Percentiles rank a stretch among this genome's conserved stretches.
Evolutionary conservation across 2,797 vertebrate species (phyloP).

Genomic region (Holocentrus rufus): DNA sequence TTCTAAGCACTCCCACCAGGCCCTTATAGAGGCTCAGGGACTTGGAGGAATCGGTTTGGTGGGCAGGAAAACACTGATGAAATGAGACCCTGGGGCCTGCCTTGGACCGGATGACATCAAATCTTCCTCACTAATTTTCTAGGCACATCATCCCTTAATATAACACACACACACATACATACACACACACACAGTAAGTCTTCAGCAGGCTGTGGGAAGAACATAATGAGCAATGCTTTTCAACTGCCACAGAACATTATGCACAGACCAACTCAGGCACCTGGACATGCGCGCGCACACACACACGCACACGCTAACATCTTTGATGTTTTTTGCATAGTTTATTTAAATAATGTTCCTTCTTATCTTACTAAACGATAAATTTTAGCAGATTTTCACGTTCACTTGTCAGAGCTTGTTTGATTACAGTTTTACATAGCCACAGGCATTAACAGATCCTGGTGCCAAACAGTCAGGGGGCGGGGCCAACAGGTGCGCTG

Average conservation of each 20-base stretch:
- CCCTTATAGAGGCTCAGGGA: background rate
- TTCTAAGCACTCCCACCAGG: background rate
- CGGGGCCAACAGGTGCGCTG: slow-evolving; percentile 44
- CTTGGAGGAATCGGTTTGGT: background rate
- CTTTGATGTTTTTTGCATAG: too few relatives aligned
- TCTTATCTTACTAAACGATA: too few relatives aligned
- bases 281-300: background rate
- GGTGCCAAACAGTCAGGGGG: slow-evolving; percentile 17
- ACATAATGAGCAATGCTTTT: slow-evolving; percentile 7
- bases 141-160: background rate
- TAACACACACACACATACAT: background rate
- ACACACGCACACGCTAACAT: background rate
- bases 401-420: background rate
- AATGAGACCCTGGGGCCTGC: slow-evolving; percentile 27
- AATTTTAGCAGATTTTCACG: too few relatives aligned
- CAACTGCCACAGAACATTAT: background rate
- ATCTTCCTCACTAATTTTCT: slow-evolving; percentile 1
- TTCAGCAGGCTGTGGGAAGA: background rate
- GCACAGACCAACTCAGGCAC: background rate
- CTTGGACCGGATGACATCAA: background rate
- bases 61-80: slow-evolving; percentile 20
- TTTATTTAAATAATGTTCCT: too few relatives aligned
- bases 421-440: slow-evolving; percentile 9
- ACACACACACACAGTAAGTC: background rate
- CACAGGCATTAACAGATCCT: slow-evolving; percentile 11